Evolutionary conservation across 2,113 vertebrate species (phyloP).

Genomic region (Lepus timidus): DNA sequence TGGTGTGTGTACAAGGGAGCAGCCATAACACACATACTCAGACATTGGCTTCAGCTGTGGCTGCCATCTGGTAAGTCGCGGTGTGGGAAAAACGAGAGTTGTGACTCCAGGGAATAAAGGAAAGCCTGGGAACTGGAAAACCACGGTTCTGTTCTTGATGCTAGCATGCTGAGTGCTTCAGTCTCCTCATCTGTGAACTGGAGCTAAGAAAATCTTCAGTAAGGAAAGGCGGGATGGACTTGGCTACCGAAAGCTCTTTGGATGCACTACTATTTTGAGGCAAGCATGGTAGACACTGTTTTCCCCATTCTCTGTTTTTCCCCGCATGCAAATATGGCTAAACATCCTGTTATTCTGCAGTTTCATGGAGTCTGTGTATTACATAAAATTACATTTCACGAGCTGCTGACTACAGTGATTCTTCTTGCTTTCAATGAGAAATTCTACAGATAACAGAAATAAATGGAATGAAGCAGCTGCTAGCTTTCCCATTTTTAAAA

Average conservation of each 20-base stretch:
- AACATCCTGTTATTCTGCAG: conserved; percentile 50
- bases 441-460: conserved; percentile 83
- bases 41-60: not conserved
- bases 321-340: not conserved
- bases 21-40: not conserved
- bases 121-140: conserved; percentile 27
- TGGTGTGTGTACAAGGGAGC: not conserved
- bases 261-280: not conserved
- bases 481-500: conserved; percentile 68
- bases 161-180: not conserved
- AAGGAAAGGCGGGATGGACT: not conserved
- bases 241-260: not conserved
- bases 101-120: not conserved
- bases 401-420: conserved; percentile 74
- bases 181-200: conserved; percentile 11
- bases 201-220: conserved; percentile 25
- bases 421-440: conserved; percentile 74
- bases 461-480: conserved; percentile 73
- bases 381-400: conserved; percentile 56
- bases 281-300: not conserved
- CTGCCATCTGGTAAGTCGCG: conserved; percentile 36
- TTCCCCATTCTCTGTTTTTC: not conserved
- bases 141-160: not conserved
- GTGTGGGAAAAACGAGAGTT: conserved; percentile 47
- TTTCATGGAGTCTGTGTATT: conserved; percentile 40